Base-by-base conservation (phyloP, 2,888 invertebrate genomes). In the Calliphora vomitoria region DNA sequence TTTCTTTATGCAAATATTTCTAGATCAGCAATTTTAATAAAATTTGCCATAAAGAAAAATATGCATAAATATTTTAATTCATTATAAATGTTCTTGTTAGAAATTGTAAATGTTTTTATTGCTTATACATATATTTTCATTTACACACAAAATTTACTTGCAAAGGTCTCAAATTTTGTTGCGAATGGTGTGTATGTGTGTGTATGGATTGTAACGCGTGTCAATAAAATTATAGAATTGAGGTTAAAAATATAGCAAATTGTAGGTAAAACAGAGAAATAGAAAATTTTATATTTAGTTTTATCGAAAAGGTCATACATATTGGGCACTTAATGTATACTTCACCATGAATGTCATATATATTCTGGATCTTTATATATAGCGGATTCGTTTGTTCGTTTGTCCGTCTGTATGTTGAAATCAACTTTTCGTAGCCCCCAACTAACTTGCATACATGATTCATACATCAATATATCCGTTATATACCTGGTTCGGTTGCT, bases 1-100 rank as follows among this genome's bases (percentile, higher is more conserved):
- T 41, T 18, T 15, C 60, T 76, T 41, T 41, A 25, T 62, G 75
- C 44, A 71, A 80, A 74, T 71, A 58, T 80, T 83, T 76, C 64
- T 79, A 78, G 72, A 68, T 69, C 78, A 82, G 41, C 50, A 72
- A 76, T 72, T 35, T 76, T 76, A 78, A 72, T 78, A 60, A 53
- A 78, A 81, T 55, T 74, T 50, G 35, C 35, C 35, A 31, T 44
- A 78, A 74, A 50, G 31, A 68, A 68, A 74, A 66, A 53, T 25
- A 41, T 53, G 8, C 8, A 55, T 15, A 53, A 76, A 79, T 72
- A 66, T 74, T 69, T 86, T 68, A 74, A 71, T 75, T 71, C n/a
- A 55, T 72, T 72, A 62, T 76, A 31, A 78, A 76, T 78, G 60
- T 82, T 69, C 50, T 76, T 50, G 50, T 69, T 76, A 69, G 31